Evolutionary conservation across 2,113 vertebrate species (phyloP).

Genomic region (Elaphurus davidianus): DNA sequence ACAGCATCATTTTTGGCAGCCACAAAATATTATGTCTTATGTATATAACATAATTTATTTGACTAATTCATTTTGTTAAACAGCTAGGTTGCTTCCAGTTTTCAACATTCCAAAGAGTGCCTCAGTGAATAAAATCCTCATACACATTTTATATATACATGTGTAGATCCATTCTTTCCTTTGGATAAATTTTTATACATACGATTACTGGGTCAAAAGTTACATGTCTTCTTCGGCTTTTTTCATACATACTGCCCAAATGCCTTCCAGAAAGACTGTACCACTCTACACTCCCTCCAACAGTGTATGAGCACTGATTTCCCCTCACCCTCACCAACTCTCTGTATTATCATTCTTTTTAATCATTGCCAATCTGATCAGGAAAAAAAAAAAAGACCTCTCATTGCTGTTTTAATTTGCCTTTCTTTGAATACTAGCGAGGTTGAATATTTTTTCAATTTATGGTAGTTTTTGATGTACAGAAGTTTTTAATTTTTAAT

Average conservation of each 20-base stretch:
- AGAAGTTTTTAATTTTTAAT: conserved; percentile 79
- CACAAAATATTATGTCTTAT: neutral
- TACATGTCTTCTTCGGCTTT: conserved; percentile 22
- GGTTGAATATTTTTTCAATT: conserved; percentile 76
- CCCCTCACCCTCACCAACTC: conserved; percentile 13
- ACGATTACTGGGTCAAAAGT: conserved; percentile 49
- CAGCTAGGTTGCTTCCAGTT: conserved; percentile 2
- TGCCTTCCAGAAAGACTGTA: conserved; percentile 59
- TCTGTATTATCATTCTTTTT: conserved; percentile 73
- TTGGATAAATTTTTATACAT: conserved; percentile 18
- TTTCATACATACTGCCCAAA: conserved; percentile 44
- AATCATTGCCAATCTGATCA: conserved; percentile 76
- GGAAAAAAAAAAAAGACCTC: conserved; percentile 19
- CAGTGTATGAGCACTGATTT: neutral
- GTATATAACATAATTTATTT: neutral
- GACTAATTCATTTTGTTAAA: conserved; percentile 19
- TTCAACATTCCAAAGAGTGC: neutral
- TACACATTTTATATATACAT: neutral
- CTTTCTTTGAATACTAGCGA: conserved; percentile 75
- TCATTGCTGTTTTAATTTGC: conserved; percentile 76
- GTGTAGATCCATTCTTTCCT: neutral
- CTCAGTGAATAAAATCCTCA: neutral
- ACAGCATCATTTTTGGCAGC: neutral
- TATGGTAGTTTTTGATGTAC: conserved; percentile 76
- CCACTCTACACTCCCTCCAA: conserved; percentile 39